phyloP scores from a whole-genome alignment of 2,797 vertebrate genomes.

The Avahi laniger region DNA sequence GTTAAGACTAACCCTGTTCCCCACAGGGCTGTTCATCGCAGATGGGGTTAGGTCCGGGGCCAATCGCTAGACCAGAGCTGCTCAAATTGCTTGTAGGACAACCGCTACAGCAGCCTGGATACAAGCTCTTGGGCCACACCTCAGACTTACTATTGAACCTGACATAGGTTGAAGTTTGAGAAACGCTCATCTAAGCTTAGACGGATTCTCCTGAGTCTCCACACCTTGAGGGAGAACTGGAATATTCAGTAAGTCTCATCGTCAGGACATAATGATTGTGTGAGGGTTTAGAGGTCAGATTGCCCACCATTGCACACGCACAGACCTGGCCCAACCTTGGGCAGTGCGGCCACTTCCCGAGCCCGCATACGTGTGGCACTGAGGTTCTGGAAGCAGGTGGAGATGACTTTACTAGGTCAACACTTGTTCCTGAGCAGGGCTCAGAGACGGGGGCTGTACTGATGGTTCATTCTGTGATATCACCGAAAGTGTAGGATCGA shows the following conservation, averaged over 20 bases:
- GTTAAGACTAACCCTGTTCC: neutral
- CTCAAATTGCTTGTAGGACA: neutral
- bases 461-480: neutral
- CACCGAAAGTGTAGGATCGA: too few species aligned
- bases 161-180: neutral
- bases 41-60: neutral
- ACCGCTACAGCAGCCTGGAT: neutral
- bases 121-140: neutral
- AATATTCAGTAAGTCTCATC: neutral
- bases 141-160: neutral
- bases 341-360: fast-evolving
- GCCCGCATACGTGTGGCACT: fast-evolving
- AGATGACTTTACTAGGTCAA: neutral
- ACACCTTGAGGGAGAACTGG: neutral
- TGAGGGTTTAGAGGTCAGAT: neutral
- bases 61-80: neutral
- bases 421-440: neutral
- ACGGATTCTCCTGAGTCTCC: neutral
- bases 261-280: neutral
- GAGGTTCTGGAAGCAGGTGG: neutral
- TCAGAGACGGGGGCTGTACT: neutral
- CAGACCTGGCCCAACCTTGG: too few species aligned
- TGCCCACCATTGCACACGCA: fast-evolving
- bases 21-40: neutral
- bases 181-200: neutral